These are phyloP conservation scores for Leptocoma aspasia DNA, from an alignment of 2,113 vertebrate genomes.

Conservation along the genomic window DNA sequence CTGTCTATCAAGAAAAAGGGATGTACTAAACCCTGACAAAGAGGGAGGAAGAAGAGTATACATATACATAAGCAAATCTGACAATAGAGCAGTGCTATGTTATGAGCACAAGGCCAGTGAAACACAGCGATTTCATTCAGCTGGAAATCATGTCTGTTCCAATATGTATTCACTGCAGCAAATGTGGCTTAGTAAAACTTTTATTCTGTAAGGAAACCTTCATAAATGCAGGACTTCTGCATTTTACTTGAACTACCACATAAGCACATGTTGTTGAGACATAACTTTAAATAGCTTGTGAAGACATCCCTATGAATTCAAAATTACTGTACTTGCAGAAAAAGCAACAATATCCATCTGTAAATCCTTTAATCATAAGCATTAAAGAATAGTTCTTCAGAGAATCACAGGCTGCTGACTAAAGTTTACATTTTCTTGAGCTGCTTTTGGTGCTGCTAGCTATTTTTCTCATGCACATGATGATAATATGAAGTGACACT, in stretches of 20 bases:
- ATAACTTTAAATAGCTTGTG: conserved; percentile 71
- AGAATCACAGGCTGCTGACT: conserved; percentile 73
- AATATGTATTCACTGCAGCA: conserved; percentile 6
- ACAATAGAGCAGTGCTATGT: background rate
- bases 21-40: background rate
- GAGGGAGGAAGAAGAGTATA: background rate
- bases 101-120: background rate
- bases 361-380: conserved; percentile 72
- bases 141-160: conserved; percentile 47
- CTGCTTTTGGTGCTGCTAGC: conserved; percentile 71
- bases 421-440: conserved; percentile 77
- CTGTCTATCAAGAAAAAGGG: conserved; percentile 22
- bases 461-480: conserved; percentile 71
- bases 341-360: conserved; percentile 49
- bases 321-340: conserved; percentile 70
- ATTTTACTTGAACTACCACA: conserved; percentile 64
- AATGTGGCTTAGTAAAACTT: conserved; percentile 51
- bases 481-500: conserved; percentile 78
- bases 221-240: conserved; percentile 41
- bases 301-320: conserved; percentile 68
- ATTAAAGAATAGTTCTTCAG: conserved; percentile 72
- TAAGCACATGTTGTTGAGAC: conserved; percentile 53
- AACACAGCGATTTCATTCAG: conserved; percentile 13
- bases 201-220: conserved; percentile 58
- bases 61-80: conserved; percentile 15